Base-by-base conservation (phyloP, 2,888 invertebrate genomes). In the Oscheius sp. region DNA sequence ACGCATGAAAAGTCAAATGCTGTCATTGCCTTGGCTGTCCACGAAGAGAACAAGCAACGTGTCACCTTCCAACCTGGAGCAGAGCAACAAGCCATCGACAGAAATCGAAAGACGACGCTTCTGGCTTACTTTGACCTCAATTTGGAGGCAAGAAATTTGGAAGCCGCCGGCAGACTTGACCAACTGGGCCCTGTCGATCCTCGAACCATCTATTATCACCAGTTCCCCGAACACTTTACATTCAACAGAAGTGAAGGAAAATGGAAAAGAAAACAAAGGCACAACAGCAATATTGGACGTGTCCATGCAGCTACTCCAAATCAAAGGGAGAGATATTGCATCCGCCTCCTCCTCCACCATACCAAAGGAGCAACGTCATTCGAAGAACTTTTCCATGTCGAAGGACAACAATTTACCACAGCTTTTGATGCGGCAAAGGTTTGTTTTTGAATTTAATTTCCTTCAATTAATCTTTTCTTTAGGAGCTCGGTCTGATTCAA, bases 211-310 rank as follows among this genome's bases (percentile, higher is more conserved):
- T 29, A 18, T 0, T 68, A 68, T n/a, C 21, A 35, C 21, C 18
- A 68, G 27, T 68, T 53, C 23, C 68, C 68, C 3, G 68, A 68
- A 25, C n/a, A 52, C 35, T 64, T 64, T 21, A 45, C 64, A 7
- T 46, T 46, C 7, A 23, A 5, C 9, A 3, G 21, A 0, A 18
- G 2, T n/a, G 18, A n/a, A 6, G 29, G 25, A 3, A 29, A 27
- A 13, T 64, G 64, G 64, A 43, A 64, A n/a, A 18, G 12, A 25
- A 64, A 49, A 18, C 18, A 5, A 18, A 7, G 16, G 12, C 16
- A 18, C 12, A 64, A 49, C 27, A 64, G 45, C 45, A 64, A 45
- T 18, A 64, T 64, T 0, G 64, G 64, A 12, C 16, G 64, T n/a
- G 16, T 45, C 13, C 21, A 61, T 41, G 2, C 61, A 6, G 35